Percentiles rank a stretch among this genome's conserved stretches.
Evolutionary conservation across 1,140 invertebrate genomes (phyloP).

Genomic region (Meloidogyne chitwoodi): DNA sequence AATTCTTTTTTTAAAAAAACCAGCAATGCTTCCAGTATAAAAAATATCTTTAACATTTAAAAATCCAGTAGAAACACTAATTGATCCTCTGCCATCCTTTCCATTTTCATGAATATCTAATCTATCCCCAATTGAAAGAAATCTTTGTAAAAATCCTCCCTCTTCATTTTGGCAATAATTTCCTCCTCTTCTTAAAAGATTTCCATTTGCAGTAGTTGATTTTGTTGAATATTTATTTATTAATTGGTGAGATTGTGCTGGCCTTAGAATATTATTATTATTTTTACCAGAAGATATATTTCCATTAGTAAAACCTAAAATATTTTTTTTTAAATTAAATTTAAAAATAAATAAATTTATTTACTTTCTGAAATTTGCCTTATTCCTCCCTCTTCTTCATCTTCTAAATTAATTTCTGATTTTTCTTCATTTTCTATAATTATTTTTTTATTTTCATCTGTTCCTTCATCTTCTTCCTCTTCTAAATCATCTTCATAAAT

Average conservation of each 20-base stretch:
- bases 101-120: slow-evolving; percentile 7
- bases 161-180: slow-evolving; percentile 1
- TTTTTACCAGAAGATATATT: background rate
- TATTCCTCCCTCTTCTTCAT: background rate
- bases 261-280: slow-evolving; percentile 25
- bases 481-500: slow-evolving; percentile 65
- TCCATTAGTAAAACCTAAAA: background rate
- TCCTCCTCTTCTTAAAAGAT: background rate
- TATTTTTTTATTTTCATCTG: background rate
- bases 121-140: slow-evolving; percentile 52
- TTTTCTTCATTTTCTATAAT: background rate
- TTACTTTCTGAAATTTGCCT: background rate
- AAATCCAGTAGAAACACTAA: slow-evolving; percentile 68
- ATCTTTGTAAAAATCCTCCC: slow-evolving; percentile 36
- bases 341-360: too few species aligned
- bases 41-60: slow-evolving; percentile 80
- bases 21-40: slow-evolving; percentile 74
- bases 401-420: background rate
- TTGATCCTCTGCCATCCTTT: background rate
- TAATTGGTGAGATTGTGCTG: slow-evolving; percentile 34
- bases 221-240: slow-evolving; percentile 1
- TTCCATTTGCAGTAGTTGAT: background rate
- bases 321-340: too few species aligned
- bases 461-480: slow-evolving; percentile 42
- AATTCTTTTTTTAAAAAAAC: background rate